Evolutionary conservation across 2,113 vertebrate genomes (phyloP).

Genomic region (Anseranas semipalmata): DNA sequence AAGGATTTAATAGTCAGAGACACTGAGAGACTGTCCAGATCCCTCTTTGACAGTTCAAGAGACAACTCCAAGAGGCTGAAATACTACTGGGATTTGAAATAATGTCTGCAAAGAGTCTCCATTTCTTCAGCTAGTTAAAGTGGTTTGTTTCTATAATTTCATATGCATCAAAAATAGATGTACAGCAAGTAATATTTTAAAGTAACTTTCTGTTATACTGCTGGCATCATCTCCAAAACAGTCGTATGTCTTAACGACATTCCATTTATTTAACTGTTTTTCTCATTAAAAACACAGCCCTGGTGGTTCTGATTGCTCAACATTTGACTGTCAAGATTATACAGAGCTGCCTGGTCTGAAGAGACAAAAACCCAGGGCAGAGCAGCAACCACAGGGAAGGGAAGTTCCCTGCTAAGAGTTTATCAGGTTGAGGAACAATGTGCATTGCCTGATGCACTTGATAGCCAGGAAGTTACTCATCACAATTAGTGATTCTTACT

Average conservation of each 20-base stretch:
- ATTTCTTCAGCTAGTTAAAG: conserved; percentile 24
- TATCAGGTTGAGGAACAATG: neutral
- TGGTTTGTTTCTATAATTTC: conserved; percentile 39
- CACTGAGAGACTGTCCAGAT: conserved; percentile 40
- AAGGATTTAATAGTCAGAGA: conserved; percentile 7
- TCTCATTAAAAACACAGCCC: conserved; percentile 39
- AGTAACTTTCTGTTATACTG: conserved; percentile 16
- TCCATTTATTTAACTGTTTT: conserved; percentile 58
- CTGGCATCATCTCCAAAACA: conserved; percentile 46
- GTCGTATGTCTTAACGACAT: conserved; percentile 24
- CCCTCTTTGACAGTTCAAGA: neutral
- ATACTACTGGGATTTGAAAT: conserved; percentile 17
- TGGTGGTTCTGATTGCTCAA: conserved; percentile 39
- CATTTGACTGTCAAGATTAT: neutral
- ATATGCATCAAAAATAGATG: conserved; percentile 25
- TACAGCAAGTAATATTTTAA: conserved; percentile 42
- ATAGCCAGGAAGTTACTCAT: conserved; percentile 29
- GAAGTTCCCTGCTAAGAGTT: neutral
- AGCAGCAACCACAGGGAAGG: neutral
- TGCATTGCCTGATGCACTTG: neutral
- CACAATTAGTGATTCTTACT: neutral
- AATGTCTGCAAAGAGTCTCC: neutral
- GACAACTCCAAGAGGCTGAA: conserved; percentile 27
- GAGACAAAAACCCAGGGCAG: neutral
- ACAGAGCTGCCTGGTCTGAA: neutral